Percentiles rank a stretch among this genome's conserved stretches.
Conservation (phyloP, 92 coral and sea anemone species). For the Siderastrea radians region DNA sequence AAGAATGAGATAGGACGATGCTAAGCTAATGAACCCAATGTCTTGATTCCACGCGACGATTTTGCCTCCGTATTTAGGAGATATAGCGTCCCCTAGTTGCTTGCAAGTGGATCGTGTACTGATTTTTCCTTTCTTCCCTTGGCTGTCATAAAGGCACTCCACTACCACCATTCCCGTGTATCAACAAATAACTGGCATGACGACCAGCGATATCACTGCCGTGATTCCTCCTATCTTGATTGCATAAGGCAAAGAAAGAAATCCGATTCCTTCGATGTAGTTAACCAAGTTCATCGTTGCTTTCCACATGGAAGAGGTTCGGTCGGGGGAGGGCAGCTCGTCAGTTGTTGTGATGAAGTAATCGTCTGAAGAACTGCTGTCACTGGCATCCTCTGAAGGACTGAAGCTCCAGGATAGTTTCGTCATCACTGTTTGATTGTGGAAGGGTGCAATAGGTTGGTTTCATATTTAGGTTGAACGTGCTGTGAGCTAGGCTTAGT, state of each 20-base stretch:
- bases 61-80: constrained; percentile 53
- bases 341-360: not conserved
- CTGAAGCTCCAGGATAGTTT: not conserved
- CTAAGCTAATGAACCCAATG: constrained; percentile 1
- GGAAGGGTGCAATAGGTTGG: not conserved
- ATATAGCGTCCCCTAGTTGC: constrained; percentile 51
- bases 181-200: constrained; percentile 35
- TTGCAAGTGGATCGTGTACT: constrained; percentile 53
- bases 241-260: constrained; percentile 61
- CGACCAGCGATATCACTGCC: constrained; percentile 37
- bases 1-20: constrained; percentile 44
- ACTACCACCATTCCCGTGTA: constrained; percentile 56
- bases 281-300: constrained; percentile 51
- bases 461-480: not conserved
- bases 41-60: constrained; percentile 8
- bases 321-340: not conserved
- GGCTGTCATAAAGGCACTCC: constrained; percentile 49
- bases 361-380: not conserved
- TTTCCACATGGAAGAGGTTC: constrained; percentile 31
- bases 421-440: not conserved
- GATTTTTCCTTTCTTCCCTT: constrained; percentile 19
- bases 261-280: constrained; percentile 46
- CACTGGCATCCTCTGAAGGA: not conserved
- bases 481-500: too few relatives aligned
- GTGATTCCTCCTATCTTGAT: constrained; percentile 56